Conservation (phyloP, 2,888 invertebrate species). For the Cosmopolites sordidus region DNA sequence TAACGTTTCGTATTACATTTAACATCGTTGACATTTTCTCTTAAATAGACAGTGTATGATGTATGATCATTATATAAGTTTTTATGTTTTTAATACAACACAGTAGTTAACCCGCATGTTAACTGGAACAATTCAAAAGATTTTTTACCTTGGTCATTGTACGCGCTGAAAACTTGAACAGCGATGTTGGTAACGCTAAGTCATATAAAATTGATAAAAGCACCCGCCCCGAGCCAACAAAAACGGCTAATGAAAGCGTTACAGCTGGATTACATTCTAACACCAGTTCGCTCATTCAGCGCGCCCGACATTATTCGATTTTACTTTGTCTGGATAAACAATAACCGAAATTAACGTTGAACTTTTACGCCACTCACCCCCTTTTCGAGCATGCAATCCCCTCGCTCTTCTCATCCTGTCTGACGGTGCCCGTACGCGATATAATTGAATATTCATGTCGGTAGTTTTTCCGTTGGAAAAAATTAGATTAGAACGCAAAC, state of each 20-base stretch:
- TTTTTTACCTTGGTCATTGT: neutral
- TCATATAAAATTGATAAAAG: conserved; percentile 1
- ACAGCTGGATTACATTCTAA: conserved; percentile 23
- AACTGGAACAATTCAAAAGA: neutral
- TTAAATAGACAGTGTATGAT: too few relatives aligned
- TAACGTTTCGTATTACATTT: too few relatives aligned
- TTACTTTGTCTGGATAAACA: conserved; percentile 28
- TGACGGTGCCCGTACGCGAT: conserved; percentile 5
- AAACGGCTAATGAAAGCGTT: conserved; percentile 25
- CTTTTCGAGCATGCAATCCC: too few relatives aligned
- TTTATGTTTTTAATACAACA: too few relatives aligned
- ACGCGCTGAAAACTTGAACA: neutral
- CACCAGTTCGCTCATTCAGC: conserved; percentile 23
- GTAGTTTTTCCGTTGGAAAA: conserved; percentile 18
- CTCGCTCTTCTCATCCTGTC: neutral
- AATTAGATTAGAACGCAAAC: neutral
- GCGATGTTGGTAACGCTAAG: neutral
- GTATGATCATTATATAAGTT: too few relatives aligned
- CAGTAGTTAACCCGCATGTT: too few relatives aligned
- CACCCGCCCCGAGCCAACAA: neutral
- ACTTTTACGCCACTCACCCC: conserved; percentile 16
- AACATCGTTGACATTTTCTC: too few relatives aligned
- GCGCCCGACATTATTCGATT: conserved; percentile 24
- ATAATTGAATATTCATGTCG: conserved; percentile 29
- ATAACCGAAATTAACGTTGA: conserved; percentile 27